Conservation (phyloP, 2,888 invertebrate genomes). For the Microctonus brassicae region DNA sequence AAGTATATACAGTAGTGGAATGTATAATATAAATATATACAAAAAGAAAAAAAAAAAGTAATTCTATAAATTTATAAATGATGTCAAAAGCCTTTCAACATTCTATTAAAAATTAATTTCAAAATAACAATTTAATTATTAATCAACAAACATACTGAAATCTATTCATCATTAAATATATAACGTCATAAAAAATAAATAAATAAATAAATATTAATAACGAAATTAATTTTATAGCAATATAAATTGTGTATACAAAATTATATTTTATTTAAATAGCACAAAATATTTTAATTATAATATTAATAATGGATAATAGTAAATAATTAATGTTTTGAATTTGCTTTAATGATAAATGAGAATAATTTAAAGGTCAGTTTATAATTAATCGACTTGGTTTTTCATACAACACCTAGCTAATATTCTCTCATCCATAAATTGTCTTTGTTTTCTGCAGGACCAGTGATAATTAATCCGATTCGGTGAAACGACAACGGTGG, state of each 20-base stretch:
- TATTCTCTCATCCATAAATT: not conserved
- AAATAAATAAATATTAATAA: not conserved
- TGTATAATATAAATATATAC: not conserved
- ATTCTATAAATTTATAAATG: not conserved
- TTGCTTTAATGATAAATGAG: too few species aligned
- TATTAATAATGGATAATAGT: not conserved
- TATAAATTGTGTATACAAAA: too few species aligned
- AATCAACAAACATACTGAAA: not conserved
- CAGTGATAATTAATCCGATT: not conserved
- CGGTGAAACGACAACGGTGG: not conserved
- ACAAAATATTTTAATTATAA: too few species aligned
- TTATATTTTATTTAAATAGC: too few species aligned
- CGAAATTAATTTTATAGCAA: not conserved
- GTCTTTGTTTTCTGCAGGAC: too few species aligned
- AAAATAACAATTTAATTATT: not conserved
- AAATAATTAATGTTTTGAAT: too few species aligned
- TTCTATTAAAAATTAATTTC: too few species aligned
- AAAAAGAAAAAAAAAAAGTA: not conserved
- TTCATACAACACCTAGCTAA: too few species aligned
- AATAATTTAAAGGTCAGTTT: not conserved
- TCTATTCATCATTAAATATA: not conserved
- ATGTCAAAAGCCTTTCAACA: slow-evolving; percentile 5
- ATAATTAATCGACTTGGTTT: not conserved
- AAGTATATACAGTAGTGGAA: not conserved
- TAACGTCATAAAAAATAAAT: not conserved